phyloP scores from a whole-genome alignment of 2,888 invertebrate species.

The Pimpla rufipes region DNA sequence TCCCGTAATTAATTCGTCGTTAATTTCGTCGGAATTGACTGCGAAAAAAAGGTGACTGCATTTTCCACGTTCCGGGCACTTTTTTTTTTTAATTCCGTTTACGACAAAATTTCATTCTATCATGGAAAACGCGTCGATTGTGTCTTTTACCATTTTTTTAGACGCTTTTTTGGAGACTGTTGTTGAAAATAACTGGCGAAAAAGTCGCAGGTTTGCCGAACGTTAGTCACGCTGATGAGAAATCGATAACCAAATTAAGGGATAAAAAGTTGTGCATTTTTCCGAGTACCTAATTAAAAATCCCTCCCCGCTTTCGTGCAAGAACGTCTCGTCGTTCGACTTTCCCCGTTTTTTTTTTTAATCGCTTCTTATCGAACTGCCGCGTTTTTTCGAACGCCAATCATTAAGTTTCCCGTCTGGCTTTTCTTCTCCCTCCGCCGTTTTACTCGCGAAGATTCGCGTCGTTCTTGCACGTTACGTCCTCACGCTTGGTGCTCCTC shows the following conservation, averaged over 20 bases:
- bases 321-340: conserved; percentile 7
- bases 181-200: not conserved
- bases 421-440: conserved; percentile 9
- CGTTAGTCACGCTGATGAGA: not conserved
- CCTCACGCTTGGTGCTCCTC: conserved; percentile 72
- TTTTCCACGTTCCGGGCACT: not conserved
- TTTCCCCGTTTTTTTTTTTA: conserved; percentile 7
- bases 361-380: conserved; percentile 23
- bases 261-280: not conserved
- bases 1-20: not conserved
- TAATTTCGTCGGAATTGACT: not conserved
- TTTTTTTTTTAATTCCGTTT: not conserved
- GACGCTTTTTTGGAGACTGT: not conserved
- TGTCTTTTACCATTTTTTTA: no score
- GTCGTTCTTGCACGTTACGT: conserved; percentile 56
- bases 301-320: conserved; percentile 1
- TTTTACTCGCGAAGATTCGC: not conserved
- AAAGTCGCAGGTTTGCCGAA: not conserved
- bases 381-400: conserved; percentile 10
- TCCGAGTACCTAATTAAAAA: not conserved
- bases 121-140: no score
- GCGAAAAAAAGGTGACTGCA: not conserved
- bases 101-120: not conserved
- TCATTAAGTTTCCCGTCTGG: not conserved
- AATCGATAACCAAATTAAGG: not conserved